phyloP scores from a whole-genome alignment of 2,113 vertebrate genomes.

The Empidonax alnorum region DNA sequence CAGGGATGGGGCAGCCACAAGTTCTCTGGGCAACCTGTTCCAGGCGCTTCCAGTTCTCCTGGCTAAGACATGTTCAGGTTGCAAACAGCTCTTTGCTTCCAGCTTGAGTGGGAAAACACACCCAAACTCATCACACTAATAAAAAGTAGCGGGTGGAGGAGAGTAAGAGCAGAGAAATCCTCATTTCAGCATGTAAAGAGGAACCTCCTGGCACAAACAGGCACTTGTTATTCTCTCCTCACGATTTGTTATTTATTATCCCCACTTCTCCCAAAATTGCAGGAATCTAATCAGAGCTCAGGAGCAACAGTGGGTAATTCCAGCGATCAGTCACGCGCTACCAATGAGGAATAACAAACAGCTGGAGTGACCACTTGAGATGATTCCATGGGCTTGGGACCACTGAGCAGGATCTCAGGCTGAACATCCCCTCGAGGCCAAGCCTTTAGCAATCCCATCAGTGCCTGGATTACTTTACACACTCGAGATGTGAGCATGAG shows the following conservation, averaged over 20 bases:
- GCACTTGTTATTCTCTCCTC: background rate
- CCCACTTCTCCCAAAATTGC: background rate
- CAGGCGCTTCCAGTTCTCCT: background rate
- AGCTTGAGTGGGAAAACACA: background rate
- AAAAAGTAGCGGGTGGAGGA: accelerated
- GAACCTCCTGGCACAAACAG: background rate
- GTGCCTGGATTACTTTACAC: background rate
- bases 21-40: background rate
- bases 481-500: accelerated
- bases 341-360: background rate
- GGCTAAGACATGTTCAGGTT: background rate
- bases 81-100: background rate
- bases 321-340: background rate
- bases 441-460: background rate
- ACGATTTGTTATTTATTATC: constrained; percentile 26
- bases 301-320: background rate
- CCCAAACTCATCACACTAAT: background rate
- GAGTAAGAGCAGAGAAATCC: background rate
- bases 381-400: background rate
- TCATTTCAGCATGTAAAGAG: background rate
- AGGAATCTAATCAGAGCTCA: background rate
- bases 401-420: background rate
- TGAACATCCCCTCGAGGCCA: background rate
- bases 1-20: background rate
- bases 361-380: background rate